A percentile compares a stretch with the other conserved stretches of the same genome.
Evolutionary conservation across 2,113 vertebrate genomes (phyloP).

Genomic region (Phocoena sinus): DNA sequence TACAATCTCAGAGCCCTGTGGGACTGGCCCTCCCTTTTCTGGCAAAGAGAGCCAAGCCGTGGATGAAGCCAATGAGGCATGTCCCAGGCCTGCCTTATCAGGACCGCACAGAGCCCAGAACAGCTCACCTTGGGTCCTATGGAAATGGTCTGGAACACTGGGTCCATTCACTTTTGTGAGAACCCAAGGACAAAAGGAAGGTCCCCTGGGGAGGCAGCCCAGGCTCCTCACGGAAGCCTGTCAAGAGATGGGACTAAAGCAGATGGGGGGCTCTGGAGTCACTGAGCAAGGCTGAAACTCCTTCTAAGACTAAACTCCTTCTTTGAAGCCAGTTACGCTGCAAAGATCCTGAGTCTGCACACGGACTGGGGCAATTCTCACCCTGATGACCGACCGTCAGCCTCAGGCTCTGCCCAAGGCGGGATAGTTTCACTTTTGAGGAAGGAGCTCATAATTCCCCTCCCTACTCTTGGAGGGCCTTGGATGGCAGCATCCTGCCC

Average conservation of each 20-base stretch:
- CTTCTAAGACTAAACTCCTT: background rate
- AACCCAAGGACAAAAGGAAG: background rate
- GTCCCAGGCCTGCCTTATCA: constrained; percentile 48
- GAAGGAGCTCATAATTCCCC: background rate
- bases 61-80: background rate
- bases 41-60: background rate
- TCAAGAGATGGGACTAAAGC: background rate
- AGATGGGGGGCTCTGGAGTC: background rate
- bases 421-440: background rate
- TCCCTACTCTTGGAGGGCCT: background rate
- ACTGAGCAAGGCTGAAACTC: background rate
- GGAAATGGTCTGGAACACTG: background rate
- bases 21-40: background rate
- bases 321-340: background rate
- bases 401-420: background rate
- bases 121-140: background rate
- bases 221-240: background rate
- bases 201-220: background rate
- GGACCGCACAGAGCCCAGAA: background rate
- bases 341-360: too few species aligned
- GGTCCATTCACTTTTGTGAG: background rate
- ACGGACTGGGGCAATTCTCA: background rate
- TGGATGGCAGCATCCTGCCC: background rate
- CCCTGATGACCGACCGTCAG: background rate
- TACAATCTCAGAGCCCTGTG: background rate